Evolutionary conservation across 2,888 invertebrate species (phyloP), one percentile per base, ranked within the genome.

Genomic region (Dicyrtomina minuta): DNA sequence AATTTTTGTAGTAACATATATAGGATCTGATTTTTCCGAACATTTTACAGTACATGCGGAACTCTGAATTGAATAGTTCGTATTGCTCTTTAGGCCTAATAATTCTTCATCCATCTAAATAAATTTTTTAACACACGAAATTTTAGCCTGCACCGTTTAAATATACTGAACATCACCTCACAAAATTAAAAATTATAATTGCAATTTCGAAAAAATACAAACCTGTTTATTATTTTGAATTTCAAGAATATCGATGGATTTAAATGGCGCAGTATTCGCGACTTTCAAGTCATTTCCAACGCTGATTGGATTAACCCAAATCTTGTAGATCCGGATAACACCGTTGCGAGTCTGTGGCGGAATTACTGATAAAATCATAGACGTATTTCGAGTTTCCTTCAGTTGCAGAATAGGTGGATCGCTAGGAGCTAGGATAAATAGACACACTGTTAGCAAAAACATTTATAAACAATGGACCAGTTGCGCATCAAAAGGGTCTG

Each of bases 281-380:
- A n/a, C n/a, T n/a, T n/a, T n/a, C 8, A 33, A 8, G 33, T n/a
- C 20, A 51, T 51, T 17, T n/a, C n/a, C n/a, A n/a, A n/a, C n/a
- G 26, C 27, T 13, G 26, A 20, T 17, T 2, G 62, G 62, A 26
- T 26, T 26, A n/a, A 26, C 13, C 26, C 33, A 67, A 8, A 67
- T 20, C 6, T 85, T 83, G 81, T 91, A 93, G 77, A 86, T 86
- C 41, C 86, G 85, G 65, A 93, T 84, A 22, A 87, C 83, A 0
- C 94, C 93, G 83, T 94, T 94, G 67, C 86, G 85, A 24, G 85
- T 83, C 1, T 82, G 79, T 0, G 94, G 93, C 44, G 88, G 86
- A 75, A 86, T 82, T 92, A 91, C 91, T n/a, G 80, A 79, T 59
- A 91, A 81, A 10, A 83, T 80, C 69, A 90, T 83, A 15, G 89